Percentiles rank a stretch among this genome's conserved stretches.
These are phyloP conservation scores for Sparidentex hasta DNA, from an alignment of 2,797 vertebrate species.

Conservation along the genomic window DNA sequence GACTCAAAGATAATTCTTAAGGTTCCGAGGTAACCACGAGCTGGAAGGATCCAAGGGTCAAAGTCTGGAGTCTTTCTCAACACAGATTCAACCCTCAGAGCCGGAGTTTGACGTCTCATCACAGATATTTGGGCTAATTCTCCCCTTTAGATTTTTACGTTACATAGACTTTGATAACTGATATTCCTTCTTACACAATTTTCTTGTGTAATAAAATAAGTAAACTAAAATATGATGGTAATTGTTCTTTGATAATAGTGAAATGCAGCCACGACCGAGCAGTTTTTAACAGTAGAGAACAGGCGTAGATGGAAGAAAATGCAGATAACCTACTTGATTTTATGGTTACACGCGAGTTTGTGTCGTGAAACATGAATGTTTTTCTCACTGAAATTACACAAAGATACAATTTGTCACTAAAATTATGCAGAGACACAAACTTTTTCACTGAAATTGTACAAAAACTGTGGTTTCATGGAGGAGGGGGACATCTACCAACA, in stretches of 20 bases:
- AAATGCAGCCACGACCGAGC: background rate
- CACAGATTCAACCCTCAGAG: conserved; percentile 13
- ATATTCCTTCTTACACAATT: background rate
- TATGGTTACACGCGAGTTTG: background rate
- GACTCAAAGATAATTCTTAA: conserved; percentile 49
- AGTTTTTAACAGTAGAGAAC: background rate
- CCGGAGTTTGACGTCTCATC: background rate
- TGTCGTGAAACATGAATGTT: background rate
- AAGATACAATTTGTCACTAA: background rate
- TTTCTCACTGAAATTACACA: background rate
- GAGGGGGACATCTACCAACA: background rate
- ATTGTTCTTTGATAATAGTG: background rate
- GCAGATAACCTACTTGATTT: background rate
- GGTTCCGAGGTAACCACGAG: conserved; percentile 54
- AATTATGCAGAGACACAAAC: no score
- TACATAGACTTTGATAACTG: background rate
- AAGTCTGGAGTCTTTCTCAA: conserved; percentile 44
- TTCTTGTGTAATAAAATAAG: background rate
- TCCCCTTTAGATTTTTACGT: background rate
- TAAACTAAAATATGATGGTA: background rate
- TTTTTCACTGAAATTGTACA: no score
- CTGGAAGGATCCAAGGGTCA: conserved; percentile 49
- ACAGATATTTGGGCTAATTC: background rate
- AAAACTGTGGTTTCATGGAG: background rate
- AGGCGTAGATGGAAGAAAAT: conserved; percentile 12